These are phyloP conservation scores for Drosophila sucinea DNA, from an alignment of 1,140 invertebrate genomes.

Conservation along the genomic window DNA sequence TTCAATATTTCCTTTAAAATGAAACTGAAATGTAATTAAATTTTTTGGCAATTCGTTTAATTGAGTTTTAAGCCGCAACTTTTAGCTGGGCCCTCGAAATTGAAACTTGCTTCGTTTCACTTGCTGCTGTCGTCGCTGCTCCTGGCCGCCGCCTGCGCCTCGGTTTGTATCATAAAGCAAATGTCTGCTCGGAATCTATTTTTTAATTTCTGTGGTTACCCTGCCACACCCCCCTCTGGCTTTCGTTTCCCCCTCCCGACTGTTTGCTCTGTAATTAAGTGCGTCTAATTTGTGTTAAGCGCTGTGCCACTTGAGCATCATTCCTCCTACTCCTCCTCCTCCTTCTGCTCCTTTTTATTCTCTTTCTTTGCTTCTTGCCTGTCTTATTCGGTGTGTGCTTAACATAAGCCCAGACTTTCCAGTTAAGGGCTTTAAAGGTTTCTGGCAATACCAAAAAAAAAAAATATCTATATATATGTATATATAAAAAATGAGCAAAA, in stretches of 20 bases:
- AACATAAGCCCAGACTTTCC: slow-evolving; percentile 46
- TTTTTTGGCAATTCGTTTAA: slow-evolving; percentile 75
- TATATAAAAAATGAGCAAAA: not conserved
- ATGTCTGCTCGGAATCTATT: slow-evolving; percentile 47
- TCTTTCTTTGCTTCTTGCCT: slow-evolving; percentile 17
- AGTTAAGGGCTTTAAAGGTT: slow-evolving; percentile 64
- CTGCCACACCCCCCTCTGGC: slow-evolving; percentile 33
- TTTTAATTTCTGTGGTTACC: slow-evolving; percentile 44
- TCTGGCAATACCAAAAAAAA: slow-evolving; percentile 3
- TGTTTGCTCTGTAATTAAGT: slow-evolving; percentile 80
- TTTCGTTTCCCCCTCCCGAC: slow-evolving; percentile 33
- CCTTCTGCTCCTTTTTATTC: slow-evolving; percentile 23
- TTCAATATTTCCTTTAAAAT: slow-evolving; percentile 32
- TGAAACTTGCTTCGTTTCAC: slow-evolving; percentile 47
- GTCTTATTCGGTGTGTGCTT: slow-evolving; percentile 29
- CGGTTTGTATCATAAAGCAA: slow-evolving; percentile 12
- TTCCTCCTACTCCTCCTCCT: slow-evolving; percentile 24
- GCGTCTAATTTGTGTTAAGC: slow-evolving; percentile 81
- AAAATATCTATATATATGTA: slow-evolving; percentile 17
- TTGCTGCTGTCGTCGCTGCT: too few relatives aligned
- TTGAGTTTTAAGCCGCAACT: slow-evolving; percentile 77
- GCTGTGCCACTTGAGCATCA: slow-evolving; percentile 69
- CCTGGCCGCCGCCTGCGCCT: not conserved
- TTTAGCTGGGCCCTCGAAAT: slow-evolving; percentile 48
- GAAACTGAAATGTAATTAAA: slow-evolving; percentile 72